phyloP scores from a whole-genome alignment of 2,797 vertebrate species.

The Enteromius trimaculatus region DNA sequence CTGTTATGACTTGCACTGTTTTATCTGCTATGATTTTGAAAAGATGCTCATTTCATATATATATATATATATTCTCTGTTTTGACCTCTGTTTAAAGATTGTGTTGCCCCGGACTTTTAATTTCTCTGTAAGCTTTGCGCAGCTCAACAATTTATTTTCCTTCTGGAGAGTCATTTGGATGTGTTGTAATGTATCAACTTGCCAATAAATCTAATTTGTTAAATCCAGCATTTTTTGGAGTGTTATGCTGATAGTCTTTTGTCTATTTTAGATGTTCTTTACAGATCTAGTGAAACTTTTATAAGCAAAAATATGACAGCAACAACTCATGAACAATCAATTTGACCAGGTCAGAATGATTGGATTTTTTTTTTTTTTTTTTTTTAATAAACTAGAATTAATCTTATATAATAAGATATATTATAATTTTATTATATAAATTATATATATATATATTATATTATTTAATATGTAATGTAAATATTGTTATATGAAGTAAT shows the following conservation, averaged over 20 bases:
- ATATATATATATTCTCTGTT: constrained; percentile 48
- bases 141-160: constrained; percentile 13
- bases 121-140: constrained; percentile 36
- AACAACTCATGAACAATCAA: neutral
- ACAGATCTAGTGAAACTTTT: neutral
- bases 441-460: too few relatives aligned
- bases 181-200: constrained; percentile 47
- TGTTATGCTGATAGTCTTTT: neutral
- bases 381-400: neutral
- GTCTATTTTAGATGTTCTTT: neutral
- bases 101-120: constrained; percentile 37
- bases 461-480: neutral
- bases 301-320: neutral
- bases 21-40: constrained; percentile 43
- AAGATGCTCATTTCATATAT: constrained; percentile 52
- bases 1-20: constrained; percentile 45
- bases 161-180: constrained; percentile 51
- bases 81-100: constrained; percentile 49
- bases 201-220: constrained; percentile 50
- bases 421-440: neutral
- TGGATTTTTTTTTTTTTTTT: neutral
- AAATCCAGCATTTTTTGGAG: constrained; percentile 50
- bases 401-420: neutral
- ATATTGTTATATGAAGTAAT: neutral
- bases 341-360: neutral